A percentile compares a stretch with the other conserved stretches of the same genome.
These are phyloP conservation scores for Acronicta aceris DNA, from an alignment of 2,888 invertebrate species.

Conservation along the genomic window DNA sequence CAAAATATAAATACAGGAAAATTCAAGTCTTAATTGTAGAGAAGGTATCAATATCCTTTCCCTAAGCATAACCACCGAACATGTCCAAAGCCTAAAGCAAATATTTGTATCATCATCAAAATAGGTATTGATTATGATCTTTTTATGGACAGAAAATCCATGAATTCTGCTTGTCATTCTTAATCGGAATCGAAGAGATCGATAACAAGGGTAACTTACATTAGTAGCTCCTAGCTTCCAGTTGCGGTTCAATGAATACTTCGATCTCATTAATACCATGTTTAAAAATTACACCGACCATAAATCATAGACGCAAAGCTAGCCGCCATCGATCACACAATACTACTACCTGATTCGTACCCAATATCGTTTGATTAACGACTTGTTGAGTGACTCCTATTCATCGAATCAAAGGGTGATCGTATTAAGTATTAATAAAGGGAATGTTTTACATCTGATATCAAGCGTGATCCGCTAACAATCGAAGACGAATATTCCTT, in stretches of 20 bases:
- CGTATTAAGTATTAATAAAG: conserved; percentile 86
- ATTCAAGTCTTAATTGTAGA: no score
- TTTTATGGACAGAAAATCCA: background rate
- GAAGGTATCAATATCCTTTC: no score
- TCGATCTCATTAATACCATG: conserved; percentile 72
- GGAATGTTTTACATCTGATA: conserved; percentile 78
- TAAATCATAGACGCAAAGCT: conserved; percentile 82
- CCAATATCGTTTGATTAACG: conserved; percentile 88
- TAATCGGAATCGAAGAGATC: conserved; percentile 23
- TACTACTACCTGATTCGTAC: conserved; percentile 86
- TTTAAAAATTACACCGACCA: conserved; percentile 78
- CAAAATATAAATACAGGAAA: no score
- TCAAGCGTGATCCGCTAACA: conserved; percentile 66
- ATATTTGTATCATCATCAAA: no score
- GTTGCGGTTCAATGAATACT: conserved; percentile 64
- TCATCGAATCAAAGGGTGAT: conserved; percentile 85
- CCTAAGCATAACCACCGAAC: no score
- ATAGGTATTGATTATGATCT: conserved; percentile 3
- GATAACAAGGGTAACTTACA: conserved; percentile 61
- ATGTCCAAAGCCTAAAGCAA: no score
- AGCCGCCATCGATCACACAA: conserved; percentile 82
- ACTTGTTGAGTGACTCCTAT: conserved; percentile 88
- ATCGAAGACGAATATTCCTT: conserved; percentile 48
- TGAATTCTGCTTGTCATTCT: conserved; percentile 52
- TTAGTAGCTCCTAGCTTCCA: conserved; percentile 69